Percentiles rank a stretch among this genome's conserved stretches.
Conservation (phyloP, 2,888 invertebrate species). For the Apodemia duryi region DNA sequence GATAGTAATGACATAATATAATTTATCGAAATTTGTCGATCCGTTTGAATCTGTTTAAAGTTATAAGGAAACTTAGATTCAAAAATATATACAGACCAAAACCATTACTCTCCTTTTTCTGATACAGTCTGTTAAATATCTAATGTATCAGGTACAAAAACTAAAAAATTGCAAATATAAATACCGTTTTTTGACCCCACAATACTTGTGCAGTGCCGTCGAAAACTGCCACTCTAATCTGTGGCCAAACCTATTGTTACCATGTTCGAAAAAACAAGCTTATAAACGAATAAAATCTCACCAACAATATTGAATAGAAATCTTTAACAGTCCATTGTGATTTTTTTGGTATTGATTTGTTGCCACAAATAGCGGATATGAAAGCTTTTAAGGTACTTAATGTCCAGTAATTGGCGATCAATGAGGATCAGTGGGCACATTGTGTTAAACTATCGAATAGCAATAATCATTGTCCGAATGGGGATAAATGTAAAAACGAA, state of each 20-base stretch:
- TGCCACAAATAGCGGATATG: constrained; percentile 73
- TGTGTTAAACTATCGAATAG: constrained; percentile 65
- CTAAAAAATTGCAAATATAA: neutral
- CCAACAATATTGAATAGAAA: constrained; percentile 57
- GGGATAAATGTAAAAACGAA: constrained; percentile 52
- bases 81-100: neutral
- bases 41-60: too few species aligned
- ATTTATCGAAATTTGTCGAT: too few species aligned
- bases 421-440: constrained; percentile 79
- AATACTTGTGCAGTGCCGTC: constrained; percentile 38
- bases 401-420: constrained; percentile 80
- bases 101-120: neutral
- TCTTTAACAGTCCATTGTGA: constrained; percentile 66
- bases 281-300: constrained; percentile 57
- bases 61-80: too few species aligned
- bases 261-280: constrained; percentile 55
- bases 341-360: constrained; percentile 69
- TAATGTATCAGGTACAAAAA: neutral
- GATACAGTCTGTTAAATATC: neutral
- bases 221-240: constrained; percentile 41
- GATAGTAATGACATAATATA: too few species aligned
- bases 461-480: constrained; percentile 57
- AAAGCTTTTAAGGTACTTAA: constrained; percentile 78
- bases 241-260: constrained; percentile 51
- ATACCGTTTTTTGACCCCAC: constrained; percentile 43